Conservation (phyloP, 37 sponge, comb jelly and placozoan species). For the Eunapius fragilis region DNA sequence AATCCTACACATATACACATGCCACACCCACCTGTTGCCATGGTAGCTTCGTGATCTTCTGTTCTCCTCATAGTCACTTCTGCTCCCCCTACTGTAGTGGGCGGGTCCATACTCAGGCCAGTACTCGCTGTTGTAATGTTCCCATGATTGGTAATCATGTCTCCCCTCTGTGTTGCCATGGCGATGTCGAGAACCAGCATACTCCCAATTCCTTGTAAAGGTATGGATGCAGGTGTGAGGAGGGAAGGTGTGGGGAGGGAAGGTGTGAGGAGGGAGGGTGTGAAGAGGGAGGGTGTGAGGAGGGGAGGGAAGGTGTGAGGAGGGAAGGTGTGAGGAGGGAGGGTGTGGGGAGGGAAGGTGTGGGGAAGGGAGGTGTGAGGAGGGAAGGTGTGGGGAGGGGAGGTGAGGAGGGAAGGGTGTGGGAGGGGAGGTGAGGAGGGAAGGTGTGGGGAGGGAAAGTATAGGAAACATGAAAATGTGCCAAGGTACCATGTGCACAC, state of each 20-base stretch:
- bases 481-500: no score
- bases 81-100: neutral
- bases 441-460: no score
- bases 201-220: neutral
- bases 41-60: constrained; percentile 3
- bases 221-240: neutral
- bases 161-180: neutral
- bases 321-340: no score
- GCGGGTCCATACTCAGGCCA: constrained; percentile 17
- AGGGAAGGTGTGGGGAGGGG: no score
- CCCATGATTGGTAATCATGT: neutral
- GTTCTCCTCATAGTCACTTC: neutral
- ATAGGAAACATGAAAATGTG: no score
- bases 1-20: neutral
- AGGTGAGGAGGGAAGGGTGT: no score
- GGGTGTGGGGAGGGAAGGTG: neutral
- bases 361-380: neutral
- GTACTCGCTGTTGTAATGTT: constrained; percentile 1
- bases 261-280: no score
- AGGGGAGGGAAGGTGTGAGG: no score
- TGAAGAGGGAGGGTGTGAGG: no score
- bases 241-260: neutral
- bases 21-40: neutral
- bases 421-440: no score
- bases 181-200: neutral